A percentile compares a stretch with the other conserved stretches of the same genome.
Conservation (phyloP, 2,113 vertebrate genomes). For the Saguinus imperator region DNA sequence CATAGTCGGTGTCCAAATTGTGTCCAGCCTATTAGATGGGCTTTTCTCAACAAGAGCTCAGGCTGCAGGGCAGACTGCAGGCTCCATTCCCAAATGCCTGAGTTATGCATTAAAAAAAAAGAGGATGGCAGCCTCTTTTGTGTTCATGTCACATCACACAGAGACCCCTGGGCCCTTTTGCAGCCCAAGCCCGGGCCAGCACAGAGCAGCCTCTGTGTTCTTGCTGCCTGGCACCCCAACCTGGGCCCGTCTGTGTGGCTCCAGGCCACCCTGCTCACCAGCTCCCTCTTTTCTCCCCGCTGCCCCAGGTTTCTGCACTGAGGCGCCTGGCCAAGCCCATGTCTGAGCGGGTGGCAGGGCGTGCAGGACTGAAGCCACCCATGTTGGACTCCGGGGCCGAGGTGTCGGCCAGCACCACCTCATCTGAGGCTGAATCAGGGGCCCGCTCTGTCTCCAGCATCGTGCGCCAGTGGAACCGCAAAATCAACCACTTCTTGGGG, state of each 20-base stretch:
- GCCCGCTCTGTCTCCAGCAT: constrained; percentile 93
- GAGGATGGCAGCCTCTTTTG: neutral
- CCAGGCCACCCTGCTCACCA: neutral
- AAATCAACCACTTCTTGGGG: constrained; percentile 90
- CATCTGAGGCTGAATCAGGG: constrained; percentile 89
- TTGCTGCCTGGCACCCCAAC: rapidly evolving
- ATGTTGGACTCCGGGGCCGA: constrained; percentile 91
- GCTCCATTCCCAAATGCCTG: rapidly evolving
- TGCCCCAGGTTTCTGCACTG: constrained; percentile 89
- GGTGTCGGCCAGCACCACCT: constrained; percentile 92
- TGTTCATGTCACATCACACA: neutral
- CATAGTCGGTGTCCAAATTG: rapidly evolving
- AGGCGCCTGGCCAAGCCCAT: constrained; percentile 95
- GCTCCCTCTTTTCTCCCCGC: rapidly evolving
- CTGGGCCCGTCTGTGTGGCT: neutral
- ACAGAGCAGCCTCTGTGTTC: neutral
- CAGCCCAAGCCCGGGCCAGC: neutral
- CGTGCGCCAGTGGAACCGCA: constrained; percentile 97
- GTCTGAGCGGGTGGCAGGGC: constrained; percentile 92
- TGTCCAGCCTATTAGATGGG: neutral
- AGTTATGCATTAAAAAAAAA: neutral
- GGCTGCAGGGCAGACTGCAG: neutral
- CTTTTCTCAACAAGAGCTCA: neutral
- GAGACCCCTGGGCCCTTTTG: neutral
- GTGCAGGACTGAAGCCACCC: constrained; percentile 79